These are phyloP conservation scores for Ectobius pallidus DNA, from an alignment of 2,888 invertebrate species.

Conservation along the genomic window DNA sequence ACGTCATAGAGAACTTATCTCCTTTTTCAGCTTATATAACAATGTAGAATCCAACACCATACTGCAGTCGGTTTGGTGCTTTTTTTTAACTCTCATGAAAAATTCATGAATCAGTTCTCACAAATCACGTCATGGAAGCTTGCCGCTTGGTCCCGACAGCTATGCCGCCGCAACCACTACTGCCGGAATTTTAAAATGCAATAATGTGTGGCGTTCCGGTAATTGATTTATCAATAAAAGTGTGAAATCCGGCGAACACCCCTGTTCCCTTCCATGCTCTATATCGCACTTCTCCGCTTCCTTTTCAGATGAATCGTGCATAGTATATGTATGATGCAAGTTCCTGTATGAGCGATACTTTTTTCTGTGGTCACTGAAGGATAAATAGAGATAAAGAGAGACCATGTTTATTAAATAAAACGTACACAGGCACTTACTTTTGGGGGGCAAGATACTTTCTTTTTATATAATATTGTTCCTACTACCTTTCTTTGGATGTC, in stretches of 20 bases:
- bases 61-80: conserved; percentile 6
- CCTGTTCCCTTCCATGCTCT: background rate
- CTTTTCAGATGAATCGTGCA: no score
- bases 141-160: conserved; percentile 9
- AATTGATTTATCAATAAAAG: conserved; percentile 40
- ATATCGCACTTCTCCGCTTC: no score
- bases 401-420: no score
- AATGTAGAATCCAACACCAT: background rate
- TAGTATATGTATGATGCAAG: no score
- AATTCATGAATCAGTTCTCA: conserved; percentile 39
- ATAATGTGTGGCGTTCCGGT: conserved; percentile 32
- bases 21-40: background rate
- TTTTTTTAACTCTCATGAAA: conserved; percentile 39
- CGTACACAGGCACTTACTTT: no score
- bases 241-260: conserved; percentile 33
- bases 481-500: no score
- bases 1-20: background rate
- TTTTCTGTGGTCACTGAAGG: no score
- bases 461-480: no score
- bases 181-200: conserved; percentile 27
- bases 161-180: no score
- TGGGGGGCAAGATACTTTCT: no score
- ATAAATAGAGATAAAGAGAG: no score
- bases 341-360: no score
- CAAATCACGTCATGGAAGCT: conserved; percentile 39